phyloP scores from a whole-genome alignment of 2,797 vertebrate species.

The Ctenopoma kingsleyae region DNA sequence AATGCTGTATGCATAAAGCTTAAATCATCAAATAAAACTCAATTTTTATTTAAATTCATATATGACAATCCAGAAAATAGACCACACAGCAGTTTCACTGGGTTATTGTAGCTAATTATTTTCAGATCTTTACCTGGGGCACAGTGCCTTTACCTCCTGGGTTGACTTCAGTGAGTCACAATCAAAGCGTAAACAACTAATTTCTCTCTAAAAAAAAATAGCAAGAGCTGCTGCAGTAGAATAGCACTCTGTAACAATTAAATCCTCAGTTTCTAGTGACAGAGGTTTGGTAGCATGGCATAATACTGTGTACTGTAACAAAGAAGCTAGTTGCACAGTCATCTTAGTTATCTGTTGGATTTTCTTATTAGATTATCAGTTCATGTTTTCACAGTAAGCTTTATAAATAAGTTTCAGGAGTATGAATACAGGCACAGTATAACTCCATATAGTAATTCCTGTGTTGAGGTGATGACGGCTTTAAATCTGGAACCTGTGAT shows the following conservation, averaged over 20 bases:
- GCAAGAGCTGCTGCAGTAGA: slow-evolving; percentile 1
- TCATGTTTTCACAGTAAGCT: not conserved
- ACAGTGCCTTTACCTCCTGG: slow-evolving; percentile 22
- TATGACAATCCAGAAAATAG: not conserved
- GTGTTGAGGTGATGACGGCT: not conserved
- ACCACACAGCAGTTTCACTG: not conserved
- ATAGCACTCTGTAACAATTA: not conserved
- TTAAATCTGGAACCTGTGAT: not conserved
- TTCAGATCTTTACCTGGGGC: slow-evolving; percentile 48
- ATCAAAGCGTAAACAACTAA: slow-evolving; percentile 16
- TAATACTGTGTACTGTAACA: too few species aligned
- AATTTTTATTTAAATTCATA: not conserved
- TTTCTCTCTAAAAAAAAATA: slow-evolving; percentile 9
- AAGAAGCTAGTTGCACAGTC: not conserved
- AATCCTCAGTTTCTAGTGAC: not conserved
- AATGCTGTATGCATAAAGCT: not conserved
- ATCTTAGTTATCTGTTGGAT: not conserved
- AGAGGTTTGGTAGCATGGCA: not conserved
- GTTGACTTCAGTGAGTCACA: slow-evolving; percentile 42
- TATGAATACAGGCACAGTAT: not conserved
- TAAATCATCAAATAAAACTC: not conserved
- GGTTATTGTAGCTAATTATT: slow-evolving; percentile 48
- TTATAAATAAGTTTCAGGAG: not conserved
- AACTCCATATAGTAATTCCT: not conserved
- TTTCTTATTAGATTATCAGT: not conserved